Percentiles rank a stretch among this genome's conserved stretches.
phyloP scores from a whole-genome alignment of 1,140 invertebrate species.

The Anthonomus grandis region DNA sequence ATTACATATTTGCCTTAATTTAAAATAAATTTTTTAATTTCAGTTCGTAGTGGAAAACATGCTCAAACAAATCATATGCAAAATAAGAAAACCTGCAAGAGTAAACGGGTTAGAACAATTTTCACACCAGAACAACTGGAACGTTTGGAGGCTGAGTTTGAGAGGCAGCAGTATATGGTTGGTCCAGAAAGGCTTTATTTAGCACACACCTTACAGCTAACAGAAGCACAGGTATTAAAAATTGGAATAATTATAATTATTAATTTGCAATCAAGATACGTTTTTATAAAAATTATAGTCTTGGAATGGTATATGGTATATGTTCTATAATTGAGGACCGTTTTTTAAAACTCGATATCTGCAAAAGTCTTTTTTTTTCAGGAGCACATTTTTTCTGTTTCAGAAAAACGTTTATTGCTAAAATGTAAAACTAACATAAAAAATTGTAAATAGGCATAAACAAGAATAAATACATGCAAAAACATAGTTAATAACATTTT shows the following conservation, averaged over 20 bases:
- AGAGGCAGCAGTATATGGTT: slow-evolving; percentile 93
- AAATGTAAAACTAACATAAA: no score
- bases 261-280: no score
- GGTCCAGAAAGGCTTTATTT: slow-evolving; percentile 88
- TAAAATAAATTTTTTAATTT: slow-evolving; percentile 14
- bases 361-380: no score
- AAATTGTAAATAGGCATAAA: no score
- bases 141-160: slow-evolving; percentile 86
- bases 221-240: slow-evolving; percentile 77
- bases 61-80: slow-evolving; percentile 32
- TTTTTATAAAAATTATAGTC: no score
- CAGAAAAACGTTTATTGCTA: no score
- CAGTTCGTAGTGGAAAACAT: slow-evolving; percentile 42
- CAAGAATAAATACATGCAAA: no score
- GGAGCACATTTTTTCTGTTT: no score
- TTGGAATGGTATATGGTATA: no score
- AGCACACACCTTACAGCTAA: slow-evolving; percentile 81
- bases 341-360: no score
- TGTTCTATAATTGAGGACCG: no score
- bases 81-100: slow-evolving; percentile 45
- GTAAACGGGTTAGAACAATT: slow-evolving; percentile 86
- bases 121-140: slow-evolving; percentile 93
- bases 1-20: neutral
- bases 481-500: no score
- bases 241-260: slow-evolving; percentile 7